Base-by-base conservation (phyloP, 2,797 vertebrate genomes). In the Miopithecus talapoin region DNA sequence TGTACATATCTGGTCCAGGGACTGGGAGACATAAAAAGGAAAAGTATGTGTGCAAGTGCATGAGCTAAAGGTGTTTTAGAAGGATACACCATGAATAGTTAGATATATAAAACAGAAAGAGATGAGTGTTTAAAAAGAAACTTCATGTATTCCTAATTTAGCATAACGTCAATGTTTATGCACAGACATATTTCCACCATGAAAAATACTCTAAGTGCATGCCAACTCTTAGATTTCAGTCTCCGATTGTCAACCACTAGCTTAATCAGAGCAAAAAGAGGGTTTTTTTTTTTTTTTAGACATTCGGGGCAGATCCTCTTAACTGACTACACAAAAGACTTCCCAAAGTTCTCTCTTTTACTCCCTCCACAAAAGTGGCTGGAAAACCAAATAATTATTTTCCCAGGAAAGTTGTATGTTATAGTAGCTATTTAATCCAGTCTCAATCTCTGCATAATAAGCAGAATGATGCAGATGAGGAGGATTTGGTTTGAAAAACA, bases 81-180 rank as follows among this genome's bases (percentile, higher is more conserved):
- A 81, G 33, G 28, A 41, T 4, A 89, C 3, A 41, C 2, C 10
- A 26, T 48, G 28, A 84, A 81, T 36, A 61, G 4, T 33, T 14
- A 74, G 21, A 53, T 81, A 61, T 28, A 43, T 12, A 43, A 30
- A 14, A 57, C 36, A 83, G 36, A 41, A 30, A 84, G 13, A 75
- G 5, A 70, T 3, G 8, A 36, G 3, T 7, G 4, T 22, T 22
- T 4, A 19, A 76, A 36, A 68, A 91, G 36, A 90, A 26, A 88
- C 1, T 1, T 0, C 3, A 24, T 2, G 2, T 0, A 36, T 10
- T 74, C 4, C 13, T 39, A 22, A 11, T 72, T 76, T 74, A 89
- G 8, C 1, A 43, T 36, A 85, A 72, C 1, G 4, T 48, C 9
- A 78, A 1, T 90, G 5, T 30, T 74, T 84, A 36, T 30, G 12